Evolutionary conservation across 2,888 invertebrate species (phyloP), one percentile per base, ranked within the genome.

Genomic region (Trisateles emortualis): DNA sequence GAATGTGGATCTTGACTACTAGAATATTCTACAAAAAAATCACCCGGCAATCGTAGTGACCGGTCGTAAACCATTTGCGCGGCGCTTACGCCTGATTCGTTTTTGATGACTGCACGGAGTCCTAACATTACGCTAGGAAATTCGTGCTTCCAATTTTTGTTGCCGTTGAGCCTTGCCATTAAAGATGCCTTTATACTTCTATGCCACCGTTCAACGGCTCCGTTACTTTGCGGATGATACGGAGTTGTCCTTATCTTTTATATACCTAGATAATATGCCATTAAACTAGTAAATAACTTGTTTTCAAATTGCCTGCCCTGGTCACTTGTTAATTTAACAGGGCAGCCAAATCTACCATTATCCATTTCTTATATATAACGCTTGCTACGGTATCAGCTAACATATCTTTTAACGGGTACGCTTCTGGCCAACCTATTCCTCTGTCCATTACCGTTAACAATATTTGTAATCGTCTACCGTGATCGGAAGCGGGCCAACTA

Each of bases 41-140:
- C 32, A 5, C 32, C 32, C 11, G 32, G 32, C 13, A 32, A 11
- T 13, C 32, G 32, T 11, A 32, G 32, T 11, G 11, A 11, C 11
- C 41, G 29, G 1, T 22, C 11, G 22, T 22, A 39, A 6, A 26
- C 26, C 26, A 50, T 30, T 32, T 50, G 38, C 0, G 51, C 40
- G 9, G 44, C 39, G 17, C 44, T 51, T 0, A 51, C 14, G 3
- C 51, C 51, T 33, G 51, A 32, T 4, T 51, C 44, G 2, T 1
- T n/a, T 40, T 33, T 51, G 1, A 38, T 39, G 39, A 44, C 51
- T 10, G 51, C 51, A 24, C 51, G 39, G 13, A 51, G 39, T 39
- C 51, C 44, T 51, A 51, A 39, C 44, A 51, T 44, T 9, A 51
- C 44, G 16, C 33, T 44, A 51, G 44, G 44, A 9, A 51, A 16